Base-by-base conservation (phyloP, 2,888 invertebrate genomes). In the Sinhomidia bicolor region DNA sequence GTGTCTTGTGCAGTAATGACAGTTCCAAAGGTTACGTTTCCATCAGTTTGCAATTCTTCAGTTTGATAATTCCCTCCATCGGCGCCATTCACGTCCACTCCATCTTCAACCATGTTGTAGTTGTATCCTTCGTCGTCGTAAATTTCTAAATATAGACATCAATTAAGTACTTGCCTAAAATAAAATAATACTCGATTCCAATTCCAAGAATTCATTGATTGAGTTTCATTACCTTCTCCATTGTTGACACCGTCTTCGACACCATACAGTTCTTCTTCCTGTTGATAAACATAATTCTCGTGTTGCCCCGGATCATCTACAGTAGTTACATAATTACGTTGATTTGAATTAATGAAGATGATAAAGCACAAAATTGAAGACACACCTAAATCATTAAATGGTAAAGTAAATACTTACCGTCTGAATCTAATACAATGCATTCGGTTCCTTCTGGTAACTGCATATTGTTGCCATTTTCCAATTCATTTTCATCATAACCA, bases 1-100 rank as follows among this genome's bases (percentile, higher is more conserved):
- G 81, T 82, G 20, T 82, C 81, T 12, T 71, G 74, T 5, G 81
- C 62, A 14, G 87, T 88, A 32, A 82, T 57, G 4, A 88, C 74
- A n/a, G 87, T 88, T 82, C 87, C 87, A 88, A 88, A 88, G 12
- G 82, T 88, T 1, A 88, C 87, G 20, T 87, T 87, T 47, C 87
- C 87, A 51, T 88, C 87, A 62, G 87, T 88, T 23, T 88, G 81
- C 12, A 88, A 41, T 17, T 82, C 82, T 12, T 88, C 87, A 10
- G 87, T 65, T 41, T 76, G 76, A 60, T 78, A 82, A 41, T 84
- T 76, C 17, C 23, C 84, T n/a, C 17, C 54, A 4, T 76, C 76
- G 3, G 1, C 20, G 1, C 36, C 44, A n/a, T 23, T 44, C 26
- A 76, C 32, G 26, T 79, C 85, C 36, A 85, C 10, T 14, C 76